Conservation (phyloP, 2,113 vertebrate genomes). For the Heliornis fulica region DNA sequence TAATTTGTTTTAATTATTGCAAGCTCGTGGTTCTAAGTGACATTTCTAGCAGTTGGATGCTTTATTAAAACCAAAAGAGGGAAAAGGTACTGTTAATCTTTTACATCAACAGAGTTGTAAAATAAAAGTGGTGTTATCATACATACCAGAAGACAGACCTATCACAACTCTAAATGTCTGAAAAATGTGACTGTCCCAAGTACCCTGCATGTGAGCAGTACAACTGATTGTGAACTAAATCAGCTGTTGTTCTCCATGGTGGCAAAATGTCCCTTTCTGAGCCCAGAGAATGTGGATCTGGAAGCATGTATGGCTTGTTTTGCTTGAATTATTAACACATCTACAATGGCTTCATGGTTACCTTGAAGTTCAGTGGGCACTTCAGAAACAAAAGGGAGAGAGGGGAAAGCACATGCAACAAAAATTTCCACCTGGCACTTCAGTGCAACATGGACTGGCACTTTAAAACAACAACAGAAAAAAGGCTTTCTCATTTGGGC, state of each 20-base stretch:
- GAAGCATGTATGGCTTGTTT: neutral
- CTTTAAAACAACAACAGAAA: conserved; percentile 24
- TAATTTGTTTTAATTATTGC: conserved; percentile 78
- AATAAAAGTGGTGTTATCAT: neutral
- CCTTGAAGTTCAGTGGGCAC: conserved; percentile 47
- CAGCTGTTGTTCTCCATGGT: neutral
- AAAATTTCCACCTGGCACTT: conserved; percentile 2
- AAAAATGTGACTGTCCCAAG: neutral
- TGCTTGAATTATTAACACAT: conserved; percentile 21
- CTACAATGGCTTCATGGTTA: conserved; percentile 26
- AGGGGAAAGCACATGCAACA: neutral
- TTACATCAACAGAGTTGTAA: neutral
- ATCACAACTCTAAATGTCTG: neutral
- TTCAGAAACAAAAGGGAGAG: conserved; percentile 47
- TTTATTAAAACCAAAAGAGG: conserved; percentile 35
- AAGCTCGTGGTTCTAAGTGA: conserved; percentile 54
- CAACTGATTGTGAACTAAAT: neutral
- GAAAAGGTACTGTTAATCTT: conserved; percentile 29
- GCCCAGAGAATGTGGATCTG: neutral
- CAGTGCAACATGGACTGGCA: neutral
- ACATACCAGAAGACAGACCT: neutral
- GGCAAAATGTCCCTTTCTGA: conserved; percentile 1
- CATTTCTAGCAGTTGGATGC: conserved; percentile 49
- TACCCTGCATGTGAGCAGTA: neutral
- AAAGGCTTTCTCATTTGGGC: neutral